These are phyloP conservation scores for Nyleta sp. DNA, from an alignment of 2,888 invertebrate genomes.

Conservation along the genomic window DNA sequence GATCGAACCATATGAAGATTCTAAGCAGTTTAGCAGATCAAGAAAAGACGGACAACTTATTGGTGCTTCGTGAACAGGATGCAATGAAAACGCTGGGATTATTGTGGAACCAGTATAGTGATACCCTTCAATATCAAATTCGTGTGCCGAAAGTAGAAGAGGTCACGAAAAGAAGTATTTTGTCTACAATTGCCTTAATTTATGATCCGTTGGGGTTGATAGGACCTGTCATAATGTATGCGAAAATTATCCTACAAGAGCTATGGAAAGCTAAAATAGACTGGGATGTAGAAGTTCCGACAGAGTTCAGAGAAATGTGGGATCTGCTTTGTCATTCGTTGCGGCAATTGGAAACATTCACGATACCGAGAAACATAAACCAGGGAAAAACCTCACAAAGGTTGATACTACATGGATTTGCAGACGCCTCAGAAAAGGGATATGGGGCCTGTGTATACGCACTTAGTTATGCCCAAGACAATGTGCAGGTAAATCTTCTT, in stretches of 20 bases:
- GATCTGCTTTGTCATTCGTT: conserved; percentile 1
- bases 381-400: background rate
- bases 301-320: conserved; percentile 7
- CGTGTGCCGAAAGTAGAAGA: background rate
- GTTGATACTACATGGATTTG: conserved; percentile 56
- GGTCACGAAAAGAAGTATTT: conserved; percentile 18
- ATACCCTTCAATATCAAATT: conserved; percentile 39
- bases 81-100: conserved; percentile 49
- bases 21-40: background rate
- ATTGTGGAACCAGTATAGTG: conserved; percentile 50
- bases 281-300: conserved; percentile 30
- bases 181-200: conserved; percentile 56
- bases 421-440: conserved; percentile 37
- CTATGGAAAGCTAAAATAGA: conserved; percentile 22
- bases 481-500: background rate
- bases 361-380: conserved; percentile 24
- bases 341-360: background rate
- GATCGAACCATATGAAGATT: conserved; percentile 16
- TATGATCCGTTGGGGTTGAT: conserved; percentile 59
- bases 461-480: background rate
- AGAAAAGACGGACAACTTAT: background rate
- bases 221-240: conserved; percentile 52
- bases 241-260: conserved; percentile 50
- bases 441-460: conserved; percentile 9
- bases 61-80: conserved; percentile 34